Percentiles rank a stretch among this genome's conserved stretches.
phyloP scores from a whole-genome alignment of 2,113 vertebrate genomes.

The Caretta caretta region DNA sequence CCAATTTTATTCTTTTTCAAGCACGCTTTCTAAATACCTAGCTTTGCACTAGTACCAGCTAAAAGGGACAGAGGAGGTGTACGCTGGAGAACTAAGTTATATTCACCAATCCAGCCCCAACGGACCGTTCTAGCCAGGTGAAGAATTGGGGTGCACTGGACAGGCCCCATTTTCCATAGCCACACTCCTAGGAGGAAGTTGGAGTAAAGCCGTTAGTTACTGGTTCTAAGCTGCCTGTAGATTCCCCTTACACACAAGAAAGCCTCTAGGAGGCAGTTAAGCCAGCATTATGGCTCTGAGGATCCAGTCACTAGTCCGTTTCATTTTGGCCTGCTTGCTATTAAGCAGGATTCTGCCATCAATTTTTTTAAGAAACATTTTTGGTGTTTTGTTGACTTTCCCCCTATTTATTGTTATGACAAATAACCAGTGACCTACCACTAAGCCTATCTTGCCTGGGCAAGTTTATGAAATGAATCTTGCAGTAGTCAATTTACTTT shows the following conservation, averaged over 20 bases:
- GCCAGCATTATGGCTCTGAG: not conserved
- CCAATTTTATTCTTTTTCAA: not conserved
- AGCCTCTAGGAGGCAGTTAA: not conserved
- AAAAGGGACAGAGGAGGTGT: not conserved
- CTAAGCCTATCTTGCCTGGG: not conserved
- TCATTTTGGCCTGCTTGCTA: not conserved
- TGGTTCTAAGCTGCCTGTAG: not conserved
- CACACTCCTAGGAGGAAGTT: not conserved
- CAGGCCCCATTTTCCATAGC: not conserved
- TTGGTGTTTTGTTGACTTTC: not conserved
- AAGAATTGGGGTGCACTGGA: not conserved
- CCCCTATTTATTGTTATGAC: not conserved
- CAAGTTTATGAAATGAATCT: not conserved
- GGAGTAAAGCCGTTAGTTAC: rapidly evolving
- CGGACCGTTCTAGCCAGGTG: not conserved
- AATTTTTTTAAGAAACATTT: not conserved
- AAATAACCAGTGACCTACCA: not conserved
- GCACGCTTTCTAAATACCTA: not conserved
- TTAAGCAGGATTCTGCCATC: not conserved
- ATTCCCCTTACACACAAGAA: not conserved
- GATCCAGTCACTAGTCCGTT: not conserved
- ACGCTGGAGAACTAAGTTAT: not conserved
- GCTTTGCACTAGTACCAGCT: not conserved
- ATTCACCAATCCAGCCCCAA: not conserved
- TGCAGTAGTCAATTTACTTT: not conserved